Evolutionary conservation across 1,140 invertebrate genomes (phyloP).

Genomic region (Pteromalus puparum): DNA sequence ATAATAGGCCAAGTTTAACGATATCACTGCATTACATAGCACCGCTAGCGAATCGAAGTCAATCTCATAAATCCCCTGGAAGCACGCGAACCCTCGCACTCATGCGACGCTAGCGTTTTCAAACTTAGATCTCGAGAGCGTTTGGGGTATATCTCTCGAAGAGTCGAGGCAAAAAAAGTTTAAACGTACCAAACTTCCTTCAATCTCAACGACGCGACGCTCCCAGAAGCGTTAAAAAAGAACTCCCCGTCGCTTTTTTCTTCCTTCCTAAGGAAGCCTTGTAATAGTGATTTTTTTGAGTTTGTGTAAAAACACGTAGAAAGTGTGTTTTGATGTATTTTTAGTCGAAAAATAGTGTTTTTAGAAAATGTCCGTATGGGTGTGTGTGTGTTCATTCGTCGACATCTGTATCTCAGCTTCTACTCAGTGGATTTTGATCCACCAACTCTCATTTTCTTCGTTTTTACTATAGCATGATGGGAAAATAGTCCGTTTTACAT

Average conservation of each 20-base stretch:
- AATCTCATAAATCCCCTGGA: not conserved
- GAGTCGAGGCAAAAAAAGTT: not conserved
- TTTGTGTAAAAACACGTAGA: no score
- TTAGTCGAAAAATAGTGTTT: no score
- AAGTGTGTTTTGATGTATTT: no score
- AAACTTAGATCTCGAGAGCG: slow-evolving; percentile 1
- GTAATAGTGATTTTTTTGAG: no score
- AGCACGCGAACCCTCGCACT: not conserved
- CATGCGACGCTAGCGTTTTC: not conserved
- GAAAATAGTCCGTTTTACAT: no score
- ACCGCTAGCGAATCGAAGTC: not conserved
- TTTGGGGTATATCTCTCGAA: not conserved
- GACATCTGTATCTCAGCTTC: no score
- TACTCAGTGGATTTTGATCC: no score
- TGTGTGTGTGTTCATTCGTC: no score
- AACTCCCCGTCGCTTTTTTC: not conserved
- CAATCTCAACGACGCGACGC: not conserved
- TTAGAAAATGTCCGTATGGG: no score
- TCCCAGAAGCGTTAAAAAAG: not conserved
- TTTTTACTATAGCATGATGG: no score
- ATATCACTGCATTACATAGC: not conserved
- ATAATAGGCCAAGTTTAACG: not conserved
- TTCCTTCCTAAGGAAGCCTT: no score
- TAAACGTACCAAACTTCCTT: not conserved
- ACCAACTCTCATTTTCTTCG: no score